These are phyloP conservation scores for Drosophila maculinotata DNA, from an alignment of 2,888 invertebrate species.

Conservation along the genomic window DNA sequence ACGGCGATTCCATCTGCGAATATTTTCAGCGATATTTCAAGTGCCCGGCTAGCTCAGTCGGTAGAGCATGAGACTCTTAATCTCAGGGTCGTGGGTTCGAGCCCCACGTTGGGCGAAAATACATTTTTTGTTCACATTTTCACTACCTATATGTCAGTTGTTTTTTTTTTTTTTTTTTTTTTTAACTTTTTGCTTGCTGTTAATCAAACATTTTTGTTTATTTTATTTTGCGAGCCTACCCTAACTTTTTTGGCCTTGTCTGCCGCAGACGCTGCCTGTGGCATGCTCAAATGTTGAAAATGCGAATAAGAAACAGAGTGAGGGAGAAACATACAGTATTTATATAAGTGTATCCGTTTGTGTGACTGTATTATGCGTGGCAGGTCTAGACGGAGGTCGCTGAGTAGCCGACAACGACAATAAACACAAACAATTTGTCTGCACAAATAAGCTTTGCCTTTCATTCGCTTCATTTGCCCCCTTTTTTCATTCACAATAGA, in stretches of 20 bases:
- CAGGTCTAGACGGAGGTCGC: constrained; percentile 36
- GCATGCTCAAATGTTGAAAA: constrained; percentile 35
- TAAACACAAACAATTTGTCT: constrained; percentile 47
- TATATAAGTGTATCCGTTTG: constrained; percentile 3
- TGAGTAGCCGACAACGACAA: constrained; percentile 45
- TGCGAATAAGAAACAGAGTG: neutral
- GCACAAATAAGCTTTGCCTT: constrained; percentile 31
- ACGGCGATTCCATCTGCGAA: constrained; percentile 5
- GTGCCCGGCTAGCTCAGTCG: constrained; percentile 79
- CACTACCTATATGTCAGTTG: constrained; percentile 1
- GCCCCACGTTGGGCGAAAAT: constrained; percentile 75
- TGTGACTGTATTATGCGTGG: constrained; percentile 15
- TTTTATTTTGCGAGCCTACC: constrained; percentile 51
- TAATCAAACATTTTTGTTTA: constrained; percentile 35
- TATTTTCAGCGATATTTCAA: rapidly evolving
- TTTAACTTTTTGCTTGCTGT: constrained; percentile 17
- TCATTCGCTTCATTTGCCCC: constrained; percentile 12
- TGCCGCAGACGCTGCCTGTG: constrained; percentile 38
- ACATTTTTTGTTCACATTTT: neutral
- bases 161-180: too few relatives aligned
- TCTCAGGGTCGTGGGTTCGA: constrained; percentile 79
- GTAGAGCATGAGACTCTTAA: constrained; percentile 81
- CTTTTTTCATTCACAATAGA: neutral
- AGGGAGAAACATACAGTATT: neutral
- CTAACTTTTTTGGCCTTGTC: constrained; percentile 62